Evolutionary conservation across 2,113 vertebrate species (phyloP).

Genomic region (Rhinolophus sinicus): DNA sequence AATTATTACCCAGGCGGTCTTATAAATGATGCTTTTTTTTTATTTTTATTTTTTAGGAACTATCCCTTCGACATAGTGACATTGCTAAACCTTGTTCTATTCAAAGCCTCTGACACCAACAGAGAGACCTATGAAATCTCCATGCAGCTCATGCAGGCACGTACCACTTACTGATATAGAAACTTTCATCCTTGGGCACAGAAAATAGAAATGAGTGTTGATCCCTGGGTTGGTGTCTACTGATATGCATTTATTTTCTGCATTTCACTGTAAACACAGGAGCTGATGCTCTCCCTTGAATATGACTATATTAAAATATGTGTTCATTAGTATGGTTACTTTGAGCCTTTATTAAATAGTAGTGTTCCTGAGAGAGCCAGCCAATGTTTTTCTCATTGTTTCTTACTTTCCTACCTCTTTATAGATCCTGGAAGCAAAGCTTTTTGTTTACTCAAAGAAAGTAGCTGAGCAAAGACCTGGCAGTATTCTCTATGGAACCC

Average conservation of each 20-base stretch:
- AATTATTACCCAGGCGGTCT: neutral
- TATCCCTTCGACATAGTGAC: conserved; percentile 99
- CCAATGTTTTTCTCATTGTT: neutral
- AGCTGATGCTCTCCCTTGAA: neutral
- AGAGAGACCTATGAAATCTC: conserved; percentile 99
- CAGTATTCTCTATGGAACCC: conserved; percentile 96
- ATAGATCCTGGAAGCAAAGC: conserved; percentile 96
- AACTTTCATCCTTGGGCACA: neutral
- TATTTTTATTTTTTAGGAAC: conserved; percentile 95
- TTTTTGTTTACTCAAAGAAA: conserved; percentile 97
- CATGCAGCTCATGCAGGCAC: conserved; percentile 99
- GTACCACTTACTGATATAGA: conserved; percentile 55
- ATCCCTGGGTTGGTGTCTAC: neutral
- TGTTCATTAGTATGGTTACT: neutral
- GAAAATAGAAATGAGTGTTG: neutral
- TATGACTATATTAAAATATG: neutral
- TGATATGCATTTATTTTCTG: neutral
- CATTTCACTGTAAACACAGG: neutral
- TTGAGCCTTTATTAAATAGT: conserved; percentile 18
- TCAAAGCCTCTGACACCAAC: conserved; percentile 98
- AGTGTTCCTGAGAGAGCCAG: neutral
- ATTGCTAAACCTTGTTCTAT: conserved; percentile 96
- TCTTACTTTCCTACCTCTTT: conserved; percentile 35
- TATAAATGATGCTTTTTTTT: conserved; percentile 71
- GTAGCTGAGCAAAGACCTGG: conserved; percentile 95